Evolutionary conservation across 2,888 invertebrate species (phyloP).

Genomic region (Cristatella mucedo): DNA sequence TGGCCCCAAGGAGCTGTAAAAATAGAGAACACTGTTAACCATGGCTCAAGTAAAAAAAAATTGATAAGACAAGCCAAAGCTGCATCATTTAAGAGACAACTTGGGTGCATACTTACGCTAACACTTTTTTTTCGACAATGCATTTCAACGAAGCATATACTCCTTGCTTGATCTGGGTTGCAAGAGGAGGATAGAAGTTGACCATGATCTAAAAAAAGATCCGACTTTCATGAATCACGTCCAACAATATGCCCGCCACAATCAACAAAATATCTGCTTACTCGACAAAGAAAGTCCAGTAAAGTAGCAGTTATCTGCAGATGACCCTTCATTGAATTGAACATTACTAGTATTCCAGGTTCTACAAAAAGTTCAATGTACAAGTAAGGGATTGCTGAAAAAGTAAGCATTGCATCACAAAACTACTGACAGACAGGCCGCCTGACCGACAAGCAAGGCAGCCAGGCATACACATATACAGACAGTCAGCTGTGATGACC

Average conservation of each 20-base stretch:
- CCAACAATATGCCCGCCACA: neutral
- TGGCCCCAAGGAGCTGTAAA: slow-evolving; percentile 53
- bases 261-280: slow-evolving; percentile 25
- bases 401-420: too few species aligned
- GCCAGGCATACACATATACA: too few species aligned
- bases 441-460: too few species aligned
- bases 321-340: slow-evolving; percentile 77
- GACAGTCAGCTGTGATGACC: too few species aligned
- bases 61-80: slow-evolving; percentile 14
- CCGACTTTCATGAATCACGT: too few species aligned
- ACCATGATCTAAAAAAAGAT: slow-evolving; percentile 54
- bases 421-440: too few species aligned
- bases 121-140: slow-evolving; percentile 76
- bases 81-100: neutral
- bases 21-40: neutral
- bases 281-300: slow-evolving; percentile 70
- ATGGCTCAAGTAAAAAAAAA: neutral
- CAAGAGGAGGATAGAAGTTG: slow-evolving; percentile 63
- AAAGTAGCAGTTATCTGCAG: slow-evolving; percentile 75
- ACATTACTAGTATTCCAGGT: slow-evolving; percentile 81
- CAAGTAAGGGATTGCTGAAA: too few species aligned
- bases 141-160: slow-evolving; percentile 36
- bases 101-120: slow-evolving; percentile 48
- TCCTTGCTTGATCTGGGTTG: slow-evolving; percentile 61
- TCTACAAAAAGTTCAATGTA: slow-evolving; percentile 49